Evolutionary conservation across 1,140 invertebrate genomes (phyloP).

Genomic region (Trinorchestia longiramus): DNA sequence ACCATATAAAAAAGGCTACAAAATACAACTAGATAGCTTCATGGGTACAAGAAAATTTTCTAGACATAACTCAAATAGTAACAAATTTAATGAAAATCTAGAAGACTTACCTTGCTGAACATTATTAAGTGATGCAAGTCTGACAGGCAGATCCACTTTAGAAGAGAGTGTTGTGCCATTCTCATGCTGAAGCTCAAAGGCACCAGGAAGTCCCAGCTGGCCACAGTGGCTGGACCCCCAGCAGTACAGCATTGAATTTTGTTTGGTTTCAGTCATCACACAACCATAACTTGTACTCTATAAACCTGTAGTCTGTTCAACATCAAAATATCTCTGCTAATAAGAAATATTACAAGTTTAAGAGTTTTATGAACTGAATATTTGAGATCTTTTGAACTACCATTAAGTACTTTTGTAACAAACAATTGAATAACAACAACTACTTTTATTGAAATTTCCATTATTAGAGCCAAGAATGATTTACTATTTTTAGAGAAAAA

Average conservation of each 20-base stretch:
- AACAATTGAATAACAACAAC: no score
- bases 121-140: background rate
- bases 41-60: no score
- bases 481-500: no score
- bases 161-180: background rate
- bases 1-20: no score
- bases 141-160: slow-evolving; percentile 14
- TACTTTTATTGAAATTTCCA: no score
- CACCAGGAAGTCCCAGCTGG: background rate
- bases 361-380: no score
- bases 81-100: background rate
- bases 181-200: slow-evolving; percentile 7
- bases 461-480: no score
- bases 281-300: background rate
- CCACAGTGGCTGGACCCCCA: slow-evolving; percentile 41
- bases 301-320: background rate
- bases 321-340: background rate
- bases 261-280: background rate
- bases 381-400: no score
- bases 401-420: no score
- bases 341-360: no score
- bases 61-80: background rate
- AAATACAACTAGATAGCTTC: no score
- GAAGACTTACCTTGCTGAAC: slow-evolving; percentile 18
- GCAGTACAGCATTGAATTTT: slow-evolving; percentile 31